These are phyloP conservation scores for Sminthurinus aureus DNA, from an alignment of 2,888 invertebrate genomes.

Conservation along the genomic window DNA sequence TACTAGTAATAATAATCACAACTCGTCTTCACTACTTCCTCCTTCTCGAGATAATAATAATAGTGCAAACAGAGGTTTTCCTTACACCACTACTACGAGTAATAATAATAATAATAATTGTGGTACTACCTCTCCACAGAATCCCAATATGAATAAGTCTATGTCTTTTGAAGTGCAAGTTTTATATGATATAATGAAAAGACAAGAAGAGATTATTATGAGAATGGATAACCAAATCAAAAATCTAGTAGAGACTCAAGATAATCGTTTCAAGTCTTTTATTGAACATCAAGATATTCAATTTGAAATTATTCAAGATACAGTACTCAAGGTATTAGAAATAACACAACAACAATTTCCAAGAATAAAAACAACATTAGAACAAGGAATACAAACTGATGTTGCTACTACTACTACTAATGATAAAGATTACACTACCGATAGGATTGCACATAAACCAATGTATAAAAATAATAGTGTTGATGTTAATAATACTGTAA, in stretches of 20 bases:
- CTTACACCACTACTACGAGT: neutral
- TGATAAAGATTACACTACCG: neutral
- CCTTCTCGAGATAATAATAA: neutral
- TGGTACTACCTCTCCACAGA: neutral
- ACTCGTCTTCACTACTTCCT: no score
- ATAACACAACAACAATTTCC: neutral
- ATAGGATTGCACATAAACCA: neutral
- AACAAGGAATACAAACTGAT: neutral
- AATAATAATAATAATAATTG: neutral
- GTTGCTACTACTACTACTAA: no score
- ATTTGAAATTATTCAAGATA: conserved; percentile 24
- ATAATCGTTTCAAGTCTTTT: neutral
- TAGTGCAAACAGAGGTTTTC: neutral
- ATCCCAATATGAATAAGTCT: neutral
- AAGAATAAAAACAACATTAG: neutral
- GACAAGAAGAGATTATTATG: conserved; percentile 26
- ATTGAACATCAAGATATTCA: neutral
- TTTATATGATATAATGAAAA: conserved; percentile 36
- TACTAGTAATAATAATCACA: neutral
- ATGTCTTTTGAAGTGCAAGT: conserved; percentile 25
- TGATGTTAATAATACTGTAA: neutral
- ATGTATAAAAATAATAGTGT: neutral
- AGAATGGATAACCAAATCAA: conserved; percentile 14
- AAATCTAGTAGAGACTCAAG: neutral
- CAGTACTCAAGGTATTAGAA: neutral